phyloP scores from a whole-genome alignment of 53 echinoderm and acorn worm species.

The Echinarachnius parma region DNA sequence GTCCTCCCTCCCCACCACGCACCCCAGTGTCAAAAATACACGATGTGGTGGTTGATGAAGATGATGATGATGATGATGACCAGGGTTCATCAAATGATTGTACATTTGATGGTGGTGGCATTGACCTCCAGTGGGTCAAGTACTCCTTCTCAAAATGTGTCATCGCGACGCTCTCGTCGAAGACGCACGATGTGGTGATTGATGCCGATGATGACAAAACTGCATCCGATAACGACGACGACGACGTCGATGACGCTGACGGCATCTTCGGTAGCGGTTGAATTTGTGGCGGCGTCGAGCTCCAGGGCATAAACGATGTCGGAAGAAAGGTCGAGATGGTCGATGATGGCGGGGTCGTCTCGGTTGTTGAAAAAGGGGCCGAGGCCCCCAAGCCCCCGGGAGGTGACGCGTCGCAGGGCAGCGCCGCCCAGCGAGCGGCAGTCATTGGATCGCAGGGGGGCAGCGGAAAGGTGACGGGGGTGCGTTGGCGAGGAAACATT shows the following conservation, averaged over 20 bases:
- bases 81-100: too few species aligned
- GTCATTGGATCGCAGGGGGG: constrained; percentile 19
- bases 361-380: neutral
- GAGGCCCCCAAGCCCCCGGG: neutral
- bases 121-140: too few species aligned
- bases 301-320: neutral
- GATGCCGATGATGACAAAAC: too few species aligned
- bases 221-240: neutral
- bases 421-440: constrained; percentile 22
- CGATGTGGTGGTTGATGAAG: constrained; percentile 5
- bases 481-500: constrained; percentile 34
- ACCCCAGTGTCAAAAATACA: neutral
- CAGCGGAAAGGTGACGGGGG: constrained; percentile 40
- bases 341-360: neutral
- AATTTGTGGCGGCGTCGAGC: too few species aligned
- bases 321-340: neutral
- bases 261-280: too few species aligned
- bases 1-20: neutral
- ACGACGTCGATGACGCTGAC: neutral
- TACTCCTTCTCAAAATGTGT: too few species aligned
- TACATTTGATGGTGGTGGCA: neutral
- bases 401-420: constrained; percentile 30
- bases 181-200: too few species aligned
- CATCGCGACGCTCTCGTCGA: too few species aligned
- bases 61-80: neutral